Conservation (phyloP, 37 sponge, comb jelly and placozoan genomes). For the Geodia barretti region DNA sequence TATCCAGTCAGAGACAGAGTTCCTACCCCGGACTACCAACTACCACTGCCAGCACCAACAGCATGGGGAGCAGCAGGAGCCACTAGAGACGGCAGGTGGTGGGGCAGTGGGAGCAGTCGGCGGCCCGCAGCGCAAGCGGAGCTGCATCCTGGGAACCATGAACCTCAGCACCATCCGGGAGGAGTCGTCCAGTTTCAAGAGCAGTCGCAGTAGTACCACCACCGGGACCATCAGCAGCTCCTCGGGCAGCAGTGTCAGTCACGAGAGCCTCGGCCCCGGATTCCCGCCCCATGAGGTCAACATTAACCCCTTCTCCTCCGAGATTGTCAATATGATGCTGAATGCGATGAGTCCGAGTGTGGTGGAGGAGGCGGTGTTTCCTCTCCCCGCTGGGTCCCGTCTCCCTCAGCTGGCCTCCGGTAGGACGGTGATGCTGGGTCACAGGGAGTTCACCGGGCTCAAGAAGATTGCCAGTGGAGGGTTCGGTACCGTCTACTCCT, state of each 20-base stretch:
- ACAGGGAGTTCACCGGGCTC: background rate
- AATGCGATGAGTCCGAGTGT: slow-evolving; percentile 13
- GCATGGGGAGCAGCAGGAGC: background rate
- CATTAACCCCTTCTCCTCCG: slow-evolving; percentile 38
- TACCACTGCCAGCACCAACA: background rate
- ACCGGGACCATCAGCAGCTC: background rate
- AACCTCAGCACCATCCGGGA: slow-evolving; percentile 40
- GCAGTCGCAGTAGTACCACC: slow-evolving; percentile 12
- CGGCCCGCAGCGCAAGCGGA: background rate
- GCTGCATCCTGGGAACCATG: background rate
- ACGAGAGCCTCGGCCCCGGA: background rate
- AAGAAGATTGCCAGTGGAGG: slow-evolving; percentile 32
- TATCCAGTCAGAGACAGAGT: background rate
- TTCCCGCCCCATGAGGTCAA: background rate
- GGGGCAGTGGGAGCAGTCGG: background rate
- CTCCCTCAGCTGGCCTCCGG: slow-evolving; percentile 1
- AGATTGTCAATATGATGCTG: slow-evolving; percentile 43
- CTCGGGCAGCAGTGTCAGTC: background rate
- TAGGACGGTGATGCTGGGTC: background rate
- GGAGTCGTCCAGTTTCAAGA: slow-evolving; percentile 40
- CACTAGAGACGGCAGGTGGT: background rate
- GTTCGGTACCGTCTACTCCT: slow-evolving; percentile 25
- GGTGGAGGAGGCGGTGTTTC: background rate
- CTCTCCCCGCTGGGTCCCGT: background rate
- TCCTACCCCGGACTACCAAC: background rate